Conservation (phyloP, 2,113 vertebrate species). For the rat (Rattus norvegicus) region GRCr8 NC_086020.1:197829001-197829500, state of each 20-base stretch:
- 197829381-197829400: background rate
- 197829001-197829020: background rate
- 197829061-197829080: background rate
- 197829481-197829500: background rate
- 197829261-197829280: background rate
- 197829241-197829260: background rate
- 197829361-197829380: background rate
- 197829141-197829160: background rate
- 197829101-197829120: background rate
- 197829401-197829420: background rate
- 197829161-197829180: background rate
- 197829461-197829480: background rate
- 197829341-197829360: background rate
- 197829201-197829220: background rate
- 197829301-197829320: background rate
- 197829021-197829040: background rate
- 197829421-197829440: background rate
- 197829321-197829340: background rate
- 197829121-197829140: fast-evolving
- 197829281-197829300: background rate
- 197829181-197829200: background rate
- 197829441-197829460: background rate
- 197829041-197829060: background rate
- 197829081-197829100: background rate
- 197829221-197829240: background rate